Base-by-base conservation (phyloP, 1,140 invertebrate species). In the Bactericera cockerelli region DNA sequence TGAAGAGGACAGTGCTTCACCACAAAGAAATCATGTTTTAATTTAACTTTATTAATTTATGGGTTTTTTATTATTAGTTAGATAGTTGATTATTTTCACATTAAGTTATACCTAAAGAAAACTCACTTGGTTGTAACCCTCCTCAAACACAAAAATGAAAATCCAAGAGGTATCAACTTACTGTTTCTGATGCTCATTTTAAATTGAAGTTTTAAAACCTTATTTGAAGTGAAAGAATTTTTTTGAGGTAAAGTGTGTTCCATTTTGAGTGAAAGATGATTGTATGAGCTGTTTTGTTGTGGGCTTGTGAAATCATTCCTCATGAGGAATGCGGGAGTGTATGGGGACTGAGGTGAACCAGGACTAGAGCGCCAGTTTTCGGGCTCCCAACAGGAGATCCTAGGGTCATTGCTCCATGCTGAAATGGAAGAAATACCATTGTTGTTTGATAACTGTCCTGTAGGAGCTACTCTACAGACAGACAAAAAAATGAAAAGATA, bases 171-270 rank as follows among this genome's bases (percentile, higher is more conserved):
- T n/a, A n/a, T n/a, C n/a, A 19, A 49, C 42, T 49, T 49, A 49
- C 42, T 49, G 42, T 49, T 49, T 49, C 19, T 49, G 42, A 49
- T 49, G 42, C 19, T 49, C 42, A 49, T 49, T 49, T n/a, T n/a
- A 49, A 49, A 49, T 49, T 49, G 42, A 6, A 49, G 22, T 49
- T 49, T n/a, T 19, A 49, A 22, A 49, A 49, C 42, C 22, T 49
- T 49, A 16, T 49, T 49, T 49, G 42, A 49, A 6, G n/a, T 49
- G n/a, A 19, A n/a, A 49, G 42, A 49, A 8, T 6, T 49, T n/a
- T n/a, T n/a, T 49, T 49, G 42, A 49, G 42, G 42, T 49, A 19
- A 16, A 49, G 22, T 22, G 19, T 6, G 42, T 49, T 49, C 42
- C 42, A 10, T 49, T 8, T 49, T 4, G 8, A 16, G 8, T 6